Base-by-base conservation (phyloP, 2,888 invertebrate species). In the Oligia strigilis region DNA sequence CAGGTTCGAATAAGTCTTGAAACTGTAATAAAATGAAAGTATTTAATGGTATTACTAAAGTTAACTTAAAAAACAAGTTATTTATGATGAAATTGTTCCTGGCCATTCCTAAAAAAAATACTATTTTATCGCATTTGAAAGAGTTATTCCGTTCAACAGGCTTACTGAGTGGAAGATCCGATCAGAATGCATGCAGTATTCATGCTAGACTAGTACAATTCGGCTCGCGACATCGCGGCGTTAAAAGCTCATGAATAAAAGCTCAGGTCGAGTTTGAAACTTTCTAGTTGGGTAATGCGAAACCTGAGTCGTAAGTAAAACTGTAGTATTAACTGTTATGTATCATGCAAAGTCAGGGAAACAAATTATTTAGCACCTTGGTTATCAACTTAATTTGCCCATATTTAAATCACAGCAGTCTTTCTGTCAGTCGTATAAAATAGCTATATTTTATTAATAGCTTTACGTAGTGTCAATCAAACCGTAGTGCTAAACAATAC, bases 1-100 rank as follows among this genome's bases (percentile, higher is more conserved):
- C 75, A 97, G 92, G 78, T 97, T 97, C 0, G 97, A 97, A 87
- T 97, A 97, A 2, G 97, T 97, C 91, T 97, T 97, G 90, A 97
- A 97, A 17, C 97, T 97, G 88, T 1, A 74, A 87, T 36, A 1
- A 78, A 40, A 77, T n/a, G 3, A 71, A 55, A 23, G 40, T 71
- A 23, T n/a, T 72, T 17, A 0, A 71, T 52, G 23, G 52, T 52
- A 49, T 36, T 17, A 52, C 36, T 52, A 70, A 70, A 52, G 2
- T 23, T 23, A 36, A 9, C 14, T 9, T 36, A 5, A 40, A 58
- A 55, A 14, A 70, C 29, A 13, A 13, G 13, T 29, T 29, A 36
- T 52, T 23, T 36, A 52, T 8, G 23, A 13, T 29, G 19, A 49
- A 52, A 40, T 40, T 11, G 36, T 58, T 60, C 40, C 40, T 40